Percentiles rank a stretch among this genome's conserved stretches.
These are phyloP conservation scores for Oreortyx pictus DNA, from an alignment of 2,797 vertebrate species.

Conservation along the genomic window DNA sequence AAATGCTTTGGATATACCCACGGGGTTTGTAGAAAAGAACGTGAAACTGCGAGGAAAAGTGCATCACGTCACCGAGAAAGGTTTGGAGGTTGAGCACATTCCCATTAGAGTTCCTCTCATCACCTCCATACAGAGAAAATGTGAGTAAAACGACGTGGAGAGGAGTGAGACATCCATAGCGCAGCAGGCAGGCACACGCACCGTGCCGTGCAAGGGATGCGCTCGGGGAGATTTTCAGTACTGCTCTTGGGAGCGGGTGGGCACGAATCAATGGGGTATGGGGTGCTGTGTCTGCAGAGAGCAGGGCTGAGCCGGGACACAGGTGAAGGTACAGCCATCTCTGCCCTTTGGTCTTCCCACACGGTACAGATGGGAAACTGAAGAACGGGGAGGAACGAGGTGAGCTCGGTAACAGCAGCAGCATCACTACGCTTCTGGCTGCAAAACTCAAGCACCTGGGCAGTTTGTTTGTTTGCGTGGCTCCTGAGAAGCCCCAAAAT, in stretches of 20 bases:
- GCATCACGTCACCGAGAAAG: conserved; percentile 81
- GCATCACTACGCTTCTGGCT: background rate
- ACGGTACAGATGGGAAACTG: background rate
- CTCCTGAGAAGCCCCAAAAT: background rate
- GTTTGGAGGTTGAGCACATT: conserved; percentile 91
- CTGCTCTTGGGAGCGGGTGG: background rate
- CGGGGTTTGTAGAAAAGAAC: conserved; percentile 87
- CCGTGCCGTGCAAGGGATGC: too few species aligned
- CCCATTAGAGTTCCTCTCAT: conserved; percentile 88
- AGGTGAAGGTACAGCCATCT: background rate
- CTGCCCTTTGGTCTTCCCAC: background rate
- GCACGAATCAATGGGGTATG: background rate
- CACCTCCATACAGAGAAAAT: conserved; percentile 81
- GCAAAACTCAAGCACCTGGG: background rate
- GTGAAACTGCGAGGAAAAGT: conserved; percentile 90
- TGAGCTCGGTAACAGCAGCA: background rate
- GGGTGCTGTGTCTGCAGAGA: background rate
- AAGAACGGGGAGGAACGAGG: background rate
- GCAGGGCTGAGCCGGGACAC: background rate
- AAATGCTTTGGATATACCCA: conserved; percentile 86
- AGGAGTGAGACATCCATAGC: background rate
- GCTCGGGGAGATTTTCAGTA: too few species aligned
- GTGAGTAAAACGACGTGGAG: conserved; percentile 73
- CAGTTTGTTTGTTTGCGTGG: too few species aligned
- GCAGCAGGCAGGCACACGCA: too few species aligned